Evolutionary conservation across 30 jellyfish, hydroid and myxozoan genomes (phyloP).

Genomic region (Chironex yamaguchii): DNA sequence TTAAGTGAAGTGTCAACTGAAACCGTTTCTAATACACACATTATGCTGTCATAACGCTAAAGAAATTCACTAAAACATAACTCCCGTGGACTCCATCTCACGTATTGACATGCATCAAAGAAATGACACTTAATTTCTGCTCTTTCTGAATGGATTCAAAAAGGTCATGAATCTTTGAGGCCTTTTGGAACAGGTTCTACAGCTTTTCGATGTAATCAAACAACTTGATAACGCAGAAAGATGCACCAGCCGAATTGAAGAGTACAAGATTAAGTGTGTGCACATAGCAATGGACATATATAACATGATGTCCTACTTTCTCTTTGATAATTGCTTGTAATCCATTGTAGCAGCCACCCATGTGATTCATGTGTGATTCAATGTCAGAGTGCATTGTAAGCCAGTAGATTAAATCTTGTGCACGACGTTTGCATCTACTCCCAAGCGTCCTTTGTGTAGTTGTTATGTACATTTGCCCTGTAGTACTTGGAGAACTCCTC

Average conservation of each 20-base stretch:
- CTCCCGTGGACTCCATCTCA: slow-evolving; percentile 65
- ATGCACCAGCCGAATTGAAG: slow-evolving; percentile 50
- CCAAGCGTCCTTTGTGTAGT: no score
- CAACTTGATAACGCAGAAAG: slow-evolving; percentile 3
- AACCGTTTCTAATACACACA: slow-evolving; percentile 32
- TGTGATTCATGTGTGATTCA: no score
- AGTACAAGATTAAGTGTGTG: slow-evolving; percentile 29
- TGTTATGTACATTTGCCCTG: no score
- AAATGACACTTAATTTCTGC: slow-evolving; percentile 12
- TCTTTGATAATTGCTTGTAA: slow-evolving; percentile 56
- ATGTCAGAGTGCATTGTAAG: no score
- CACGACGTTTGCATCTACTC: no score
- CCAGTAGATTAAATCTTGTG: no score
- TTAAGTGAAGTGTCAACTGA: slow-evolving; percentile 22
- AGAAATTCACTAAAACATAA: slow-evolving; percentile 16
- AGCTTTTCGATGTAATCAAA: slow-evolving; percentile 44
- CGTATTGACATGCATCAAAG: slow-evolving; percentile 44
- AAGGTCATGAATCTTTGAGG: slow-evolving; percentile 56
- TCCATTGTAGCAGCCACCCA: slow-evolving; percentile 68
- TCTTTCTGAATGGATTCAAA: slow-evolving; percentile 45
- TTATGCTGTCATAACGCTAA: slow-evolving; percentile 45
- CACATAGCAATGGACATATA: slow-evolving; percentile 20
- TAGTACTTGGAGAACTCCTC: no score
- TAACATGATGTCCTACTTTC: slow-evolving; percentile 30
- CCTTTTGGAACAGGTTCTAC: slow-evolving; percentile 24